These are phyloP conservation scores for Neodiprion virginianus DNA, from an alignment of 1,140 invertebrate species.

Conservation along the genomic window DNA sequence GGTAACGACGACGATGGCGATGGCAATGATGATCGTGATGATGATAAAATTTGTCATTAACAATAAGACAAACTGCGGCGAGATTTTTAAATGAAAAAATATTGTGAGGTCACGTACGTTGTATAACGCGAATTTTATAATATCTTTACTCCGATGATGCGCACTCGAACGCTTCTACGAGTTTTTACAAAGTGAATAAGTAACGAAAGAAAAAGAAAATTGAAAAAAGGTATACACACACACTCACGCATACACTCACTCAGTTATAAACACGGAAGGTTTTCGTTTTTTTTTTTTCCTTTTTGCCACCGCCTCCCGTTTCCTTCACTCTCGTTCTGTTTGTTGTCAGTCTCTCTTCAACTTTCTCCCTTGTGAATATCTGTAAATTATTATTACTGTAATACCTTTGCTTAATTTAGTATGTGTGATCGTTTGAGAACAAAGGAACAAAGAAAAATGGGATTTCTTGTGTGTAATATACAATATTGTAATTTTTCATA, in stretches of 20 bases:
- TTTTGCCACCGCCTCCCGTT: not conserved
- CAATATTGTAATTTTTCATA: not conserved
- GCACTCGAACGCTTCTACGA: not conserved
- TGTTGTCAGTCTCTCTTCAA: not conserved
- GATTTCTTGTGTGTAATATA: not conserved
- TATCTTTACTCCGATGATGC: not conserved
- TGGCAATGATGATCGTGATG: not conserved
- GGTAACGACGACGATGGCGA: not conserved
- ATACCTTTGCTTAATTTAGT: too few species aligned
- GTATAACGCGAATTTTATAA: not conserved
- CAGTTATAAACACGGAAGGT: too few species aligned
- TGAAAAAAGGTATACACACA: not conserved
- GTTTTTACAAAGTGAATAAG: not conserved
- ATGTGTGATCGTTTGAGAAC: too few species aligned
- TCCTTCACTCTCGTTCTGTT: not conserved
- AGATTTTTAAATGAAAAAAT: too few species aligned
- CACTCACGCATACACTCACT: not conserved
- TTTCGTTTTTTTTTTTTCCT: not conserved
- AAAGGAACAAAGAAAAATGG: too few species aligned
- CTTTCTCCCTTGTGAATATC: slow-evolving; percentile 3
- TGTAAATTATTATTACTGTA: not conserved
- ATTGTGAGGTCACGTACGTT: not conserved
- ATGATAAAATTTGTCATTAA: not conserved
- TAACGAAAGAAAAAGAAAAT: not conserved
- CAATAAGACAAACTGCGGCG: too few species aligned